Evolutionary conservation across 2,888 invertebrate genomes (phyloP), one percentile per base, ranked within the genome.

Genomic region (Hoplodrina ambigua): DNA sequence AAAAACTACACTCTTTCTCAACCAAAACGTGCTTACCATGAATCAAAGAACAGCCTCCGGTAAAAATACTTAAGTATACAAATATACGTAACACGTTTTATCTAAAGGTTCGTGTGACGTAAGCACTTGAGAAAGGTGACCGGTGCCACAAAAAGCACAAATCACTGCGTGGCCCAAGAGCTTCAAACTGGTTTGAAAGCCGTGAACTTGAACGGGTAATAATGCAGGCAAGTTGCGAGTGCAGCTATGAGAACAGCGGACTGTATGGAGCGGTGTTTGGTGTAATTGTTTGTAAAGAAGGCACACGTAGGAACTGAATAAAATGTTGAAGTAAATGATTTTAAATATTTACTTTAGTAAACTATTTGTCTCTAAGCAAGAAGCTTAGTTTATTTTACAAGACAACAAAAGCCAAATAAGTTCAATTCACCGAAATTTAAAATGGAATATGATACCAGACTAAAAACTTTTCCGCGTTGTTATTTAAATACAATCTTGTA

Each of bases 161-260:
- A 77, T 79, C 70, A 83, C 57, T 68, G 52, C 56, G 52, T 37
- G 67, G 33, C 60, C 67, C 72, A 53, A 65, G 75, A 72, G 55
- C 33, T 64, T 46, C 49, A 64, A 81, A 83, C 83, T 72, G 81
- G 83, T 83, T 83, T 79, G 54, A 44, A 25, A 75, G 53, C 83
- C 83, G 70, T 83, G 83, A 83, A 83, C 83, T 83, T 83, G 83
- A 79, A 83, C 75, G 64, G 49, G 44, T 49, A 72, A 64, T 72
- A 64, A 80, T 69, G 66, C 76, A 75, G 55, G 61, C 59, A 46
- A 70, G 66, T 61, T 54, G 52, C 41, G 52, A 59, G 56, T 66
- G 63, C 53, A 67, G 63, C 65, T 56, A 37, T 19, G 54, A 54
- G 66, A 63, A 72, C 69, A 72, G 46, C 30, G 57, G 44, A 44